A percentile compares a stretch with the other conserved stretches of the same genome.
Conservation (phyloP, 2,888 invertebrate species). For the Tenthredo amoena region DNA sequence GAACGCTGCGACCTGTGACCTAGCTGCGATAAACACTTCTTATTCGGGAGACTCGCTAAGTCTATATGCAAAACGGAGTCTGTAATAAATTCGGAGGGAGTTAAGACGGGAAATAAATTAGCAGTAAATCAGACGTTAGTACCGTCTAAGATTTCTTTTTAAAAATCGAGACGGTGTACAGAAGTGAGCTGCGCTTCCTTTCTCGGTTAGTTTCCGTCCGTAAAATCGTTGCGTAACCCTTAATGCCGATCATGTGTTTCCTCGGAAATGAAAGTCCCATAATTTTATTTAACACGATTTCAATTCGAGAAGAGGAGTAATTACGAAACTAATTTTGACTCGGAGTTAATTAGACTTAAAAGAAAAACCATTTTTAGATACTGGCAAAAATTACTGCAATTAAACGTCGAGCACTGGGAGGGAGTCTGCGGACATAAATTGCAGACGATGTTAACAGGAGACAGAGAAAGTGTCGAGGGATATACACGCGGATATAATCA, state of each 20-base stretch:
- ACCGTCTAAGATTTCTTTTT: not conserved
- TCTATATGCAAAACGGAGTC: no score
- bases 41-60: no score
- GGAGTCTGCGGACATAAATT: not conserved
- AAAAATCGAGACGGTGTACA: not conserved
- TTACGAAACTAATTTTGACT: no score
- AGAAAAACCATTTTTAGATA: no score
- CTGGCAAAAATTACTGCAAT: not conserved
- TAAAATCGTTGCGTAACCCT: not conserved
- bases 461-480: constrained; percentile 4
- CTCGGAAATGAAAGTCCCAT: constrained; percentile 16
- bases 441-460: not conserved
- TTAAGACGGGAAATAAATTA: not conserved
- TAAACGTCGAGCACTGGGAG: not conserved
- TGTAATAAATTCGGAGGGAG: no score
- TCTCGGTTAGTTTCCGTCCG: constrained; percentile 4
- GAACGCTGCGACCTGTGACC: no score
- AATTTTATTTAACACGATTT: not conserved
- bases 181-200: not conserved
- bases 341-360: no score
- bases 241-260: constrained; percentile 36
- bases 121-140: not conserved
- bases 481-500: not conserved
- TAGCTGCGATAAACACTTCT: no score
- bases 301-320: not conserved